A percentile compares a stretch with the other conserved stretches of the same genome.
Conservation (phyloP, 2,113 vertebrate genomes). For the Indicator maculatus region DNA sequence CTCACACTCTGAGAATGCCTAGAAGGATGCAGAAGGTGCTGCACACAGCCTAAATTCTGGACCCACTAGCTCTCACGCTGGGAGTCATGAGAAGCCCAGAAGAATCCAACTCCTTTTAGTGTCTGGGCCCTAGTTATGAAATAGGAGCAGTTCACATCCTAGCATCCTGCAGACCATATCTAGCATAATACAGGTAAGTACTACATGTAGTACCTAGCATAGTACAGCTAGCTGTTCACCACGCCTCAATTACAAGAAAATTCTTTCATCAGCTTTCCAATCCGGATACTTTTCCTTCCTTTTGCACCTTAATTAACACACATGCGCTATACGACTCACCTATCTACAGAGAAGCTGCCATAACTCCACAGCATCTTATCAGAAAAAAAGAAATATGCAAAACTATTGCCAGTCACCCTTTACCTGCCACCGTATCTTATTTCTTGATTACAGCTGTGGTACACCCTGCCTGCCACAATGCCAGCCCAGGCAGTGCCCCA, state of each 20-base stretch:
- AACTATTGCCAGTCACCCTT: background rate
- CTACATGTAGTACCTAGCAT: fast-evolving
- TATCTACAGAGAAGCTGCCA: background rate
- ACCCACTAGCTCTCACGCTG: background rate
- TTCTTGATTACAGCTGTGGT: background rate
- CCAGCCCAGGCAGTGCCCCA: background rate
- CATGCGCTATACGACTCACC: background rate
- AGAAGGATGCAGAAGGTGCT: background rate
- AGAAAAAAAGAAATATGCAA: background rate
- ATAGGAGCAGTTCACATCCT: background rate
- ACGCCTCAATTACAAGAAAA: background rate
- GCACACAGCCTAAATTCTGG: background rate
- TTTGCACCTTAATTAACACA: background rate
- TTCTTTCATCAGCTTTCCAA: background rate
- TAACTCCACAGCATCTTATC: background rate
- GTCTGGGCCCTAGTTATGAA: background rate
- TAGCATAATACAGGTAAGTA: too few species aligned
- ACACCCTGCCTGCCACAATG: background rate
- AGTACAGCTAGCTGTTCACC: background rate
- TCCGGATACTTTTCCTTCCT: background rate
- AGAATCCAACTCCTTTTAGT: background rate
- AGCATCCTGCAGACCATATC: background rate
- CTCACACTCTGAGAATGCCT: fast-evolving
- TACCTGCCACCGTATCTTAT: background rate
- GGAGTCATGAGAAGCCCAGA: background rate